phyloP scores from a whole-genome alignment of 2,888 invertebrate genomes.

The Nasonovia ribisnigri region DNA sequence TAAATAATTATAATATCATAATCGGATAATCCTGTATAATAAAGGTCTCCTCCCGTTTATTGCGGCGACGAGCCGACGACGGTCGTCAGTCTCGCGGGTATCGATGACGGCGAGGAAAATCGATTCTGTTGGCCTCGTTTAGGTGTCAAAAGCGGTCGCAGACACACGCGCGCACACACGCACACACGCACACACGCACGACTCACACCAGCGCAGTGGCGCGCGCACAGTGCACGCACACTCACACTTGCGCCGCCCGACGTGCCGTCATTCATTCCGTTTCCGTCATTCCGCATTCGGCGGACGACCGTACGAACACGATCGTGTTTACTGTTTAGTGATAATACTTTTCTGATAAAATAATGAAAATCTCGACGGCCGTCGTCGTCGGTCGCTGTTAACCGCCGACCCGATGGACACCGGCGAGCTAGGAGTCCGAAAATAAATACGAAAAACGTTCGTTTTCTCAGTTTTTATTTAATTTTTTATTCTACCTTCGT shows the following conservation, averaged over 20 bases:
- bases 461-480: not conserved
- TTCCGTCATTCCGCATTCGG: not conserved
- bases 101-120: not conserved
- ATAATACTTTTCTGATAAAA: not conserved
- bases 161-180: not conserved
- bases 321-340: not conserved
- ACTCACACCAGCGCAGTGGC: not conserved
- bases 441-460: not conserved
- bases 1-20: not conserved
- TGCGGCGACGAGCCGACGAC: not conserved
- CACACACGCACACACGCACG: not conserved
- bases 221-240: not conserved
- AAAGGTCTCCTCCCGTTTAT: not conserved
- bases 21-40: not conserved
- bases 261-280: not conserved
- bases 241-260: not conserved
- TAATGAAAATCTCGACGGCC: not conserved
- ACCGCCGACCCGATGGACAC: not conserved
- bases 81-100: not conserved
- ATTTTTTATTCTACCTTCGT: not conserved
- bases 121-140: constrained; percentile 32
- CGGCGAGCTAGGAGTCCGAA: not conserved
- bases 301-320: not conserved
- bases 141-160: constrained; percentile 12
- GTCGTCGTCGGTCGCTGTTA: not conserved